A percentile compares a stretch with the other conserved stretches of the same genome.
Evolutionary conservation across 1,140 invertebrate genomes (phyloP).

Genomic region (Drosophila repletoides): DNA sequence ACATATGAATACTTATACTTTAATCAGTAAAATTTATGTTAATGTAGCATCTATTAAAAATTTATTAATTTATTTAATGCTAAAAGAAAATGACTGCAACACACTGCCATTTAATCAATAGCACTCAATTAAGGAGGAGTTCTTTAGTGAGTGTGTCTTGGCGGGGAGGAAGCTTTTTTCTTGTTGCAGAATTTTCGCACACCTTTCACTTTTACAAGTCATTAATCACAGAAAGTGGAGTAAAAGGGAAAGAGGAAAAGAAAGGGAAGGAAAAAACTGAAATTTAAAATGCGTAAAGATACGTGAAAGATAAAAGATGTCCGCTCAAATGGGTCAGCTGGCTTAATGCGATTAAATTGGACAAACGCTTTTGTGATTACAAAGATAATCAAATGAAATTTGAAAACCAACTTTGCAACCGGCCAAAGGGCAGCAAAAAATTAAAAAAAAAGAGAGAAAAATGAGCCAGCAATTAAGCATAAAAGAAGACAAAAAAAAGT

Average conservation of each 20-base stretch:
- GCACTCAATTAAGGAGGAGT: slow-evolving; percentile 50
- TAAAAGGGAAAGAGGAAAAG: slow-evolving; percentile 20
- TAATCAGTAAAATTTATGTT: not conserved
- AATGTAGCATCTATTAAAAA: not conserved
- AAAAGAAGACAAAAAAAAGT: slow-evolving; percentile 14
- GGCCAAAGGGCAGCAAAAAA: not conserved
- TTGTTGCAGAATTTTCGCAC: slow-evolving; percentile 38
- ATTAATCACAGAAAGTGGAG: slow-evolving; percentile 58
- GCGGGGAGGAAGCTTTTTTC: not conserved
- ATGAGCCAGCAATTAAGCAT: not conserved
- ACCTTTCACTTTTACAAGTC: slow-evolving; percentile 69
- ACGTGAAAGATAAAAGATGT: slow-evolving; percentile 12
- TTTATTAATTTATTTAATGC: not conserved
- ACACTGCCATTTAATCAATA: slow-evolving; percentile 27
- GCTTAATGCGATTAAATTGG: slow-evolving; percentile 57
- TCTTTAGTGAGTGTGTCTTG: slow-evolving; percentile 18
- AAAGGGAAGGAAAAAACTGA: slow-evolving; percentile 22
- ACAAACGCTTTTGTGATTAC: slow-evolving; percentile 52
- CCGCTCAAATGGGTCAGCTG: slow-evolving; percentile 49
- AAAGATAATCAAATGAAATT: slow-evolving; percentile 65
- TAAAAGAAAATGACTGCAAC: not conserved
- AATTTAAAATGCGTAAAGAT: slow-evolving; percentile 36
- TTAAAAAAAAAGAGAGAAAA: not conserved
- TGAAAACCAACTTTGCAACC: slow-evolving; percentile 31
- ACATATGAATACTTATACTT: too few species aligned